These are phyloP conservation scores for Hofmannophila pseudospretella DNA, from an alignment of 2,888 invertebrate species.

Conservation along the genomic window DNA sequence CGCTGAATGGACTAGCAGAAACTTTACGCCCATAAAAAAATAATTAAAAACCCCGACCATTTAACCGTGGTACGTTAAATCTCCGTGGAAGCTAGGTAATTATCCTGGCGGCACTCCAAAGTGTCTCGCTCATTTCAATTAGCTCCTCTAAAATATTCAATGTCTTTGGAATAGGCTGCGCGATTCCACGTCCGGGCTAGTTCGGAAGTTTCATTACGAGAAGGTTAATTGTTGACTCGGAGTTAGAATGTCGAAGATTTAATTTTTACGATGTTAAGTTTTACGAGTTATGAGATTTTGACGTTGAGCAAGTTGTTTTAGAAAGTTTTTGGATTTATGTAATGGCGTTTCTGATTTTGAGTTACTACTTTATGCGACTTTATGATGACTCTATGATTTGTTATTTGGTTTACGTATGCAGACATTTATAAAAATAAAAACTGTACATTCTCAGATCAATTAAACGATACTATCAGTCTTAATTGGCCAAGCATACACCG, in stretches of 20 bases:
- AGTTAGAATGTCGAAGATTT: slow-evolving; percentile 51
- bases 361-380: too few relatives aligned
- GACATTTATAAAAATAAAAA: too few relatives aligned
- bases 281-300: slow-evolving; percentile 56
- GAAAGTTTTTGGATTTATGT: slow-evolving; percentile 10
- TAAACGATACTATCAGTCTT: too few relatives aligned
- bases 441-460: too few relatives aligned
- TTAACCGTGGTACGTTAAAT: slow-evolving; percentile 71
- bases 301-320: slow-evolving; percentile 27
- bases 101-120: slow-evolving; percentile 77
- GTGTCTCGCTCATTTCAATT: slow-evolving; percentile 77
- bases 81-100: slow-evolving; percentile 74
- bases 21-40: slow-evolving; percentile 34
- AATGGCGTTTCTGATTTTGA: too few relatives aligned
- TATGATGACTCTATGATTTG: too few relatives aligned
- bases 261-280: slow-evolving; percentile 57
- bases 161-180: slow-evolving; percentile 76
- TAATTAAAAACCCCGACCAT: slow-evolving; percentile 49
- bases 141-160: slow-evolving; percentile 77
- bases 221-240: slow-evolving; percentile 70
- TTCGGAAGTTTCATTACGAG: slow-evolving; percentile 68
- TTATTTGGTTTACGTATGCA: too few relatives aligned
- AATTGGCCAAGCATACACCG: too few relatives aligned
- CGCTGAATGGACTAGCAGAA: slow-evolving; percentile 20
- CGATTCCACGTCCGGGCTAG: slow-evolving; percentile 59